Evolutionary conservation across 2,113 vertebrate species (phyloP), one percentile per base, ranked within the genome.

Genomic region (Myxocyprinus asiaticus): DNA sequence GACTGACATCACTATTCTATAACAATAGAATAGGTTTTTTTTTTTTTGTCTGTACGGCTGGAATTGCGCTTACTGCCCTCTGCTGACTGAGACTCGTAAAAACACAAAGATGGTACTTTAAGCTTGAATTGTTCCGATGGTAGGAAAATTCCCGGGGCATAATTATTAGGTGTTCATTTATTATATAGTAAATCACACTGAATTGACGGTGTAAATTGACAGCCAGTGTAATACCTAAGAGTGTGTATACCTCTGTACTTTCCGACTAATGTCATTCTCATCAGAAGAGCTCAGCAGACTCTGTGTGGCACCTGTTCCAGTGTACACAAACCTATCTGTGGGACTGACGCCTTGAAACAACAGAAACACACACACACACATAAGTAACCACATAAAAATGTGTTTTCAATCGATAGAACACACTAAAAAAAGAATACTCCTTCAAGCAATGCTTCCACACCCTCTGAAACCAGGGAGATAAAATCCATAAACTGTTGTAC

Each of bases 251-350:
- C 68, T 71, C 33, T 0, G 12, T 9, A 2, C 68, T 44, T 53
- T 71, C 50, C 44, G 53, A 55, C 4, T 33, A 11, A 33, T 74
- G 33, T 5, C 9, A 72, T 53, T 79, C 9, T n/a, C 6, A 2
- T 70, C 58, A 61, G 84, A 67, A 8, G 80, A 73, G 70, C 42
- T 73, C 42, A 61, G 55, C 42, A 61, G n/a, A 73, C 70, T 61
- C 53, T 5, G 51, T 4, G 55, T 69, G 10, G 77, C 78, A 48
- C 43, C 78, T 69, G 76, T 73, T 71, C 76, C 76, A 3, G 76
- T 81, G 69, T 79, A 85, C 63, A 86, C 59, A 82, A 81, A 78
- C 81, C 77, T 85, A 9, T 86, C 81, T 78, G 67, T 68, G 4
- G 75, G 65, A 74, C 81, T 78, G 62, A 77, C 55, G 76, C 83